Conservation (phyloP, 2,797 vertebrate genomes). For the Cuniculus paca region DNA sequence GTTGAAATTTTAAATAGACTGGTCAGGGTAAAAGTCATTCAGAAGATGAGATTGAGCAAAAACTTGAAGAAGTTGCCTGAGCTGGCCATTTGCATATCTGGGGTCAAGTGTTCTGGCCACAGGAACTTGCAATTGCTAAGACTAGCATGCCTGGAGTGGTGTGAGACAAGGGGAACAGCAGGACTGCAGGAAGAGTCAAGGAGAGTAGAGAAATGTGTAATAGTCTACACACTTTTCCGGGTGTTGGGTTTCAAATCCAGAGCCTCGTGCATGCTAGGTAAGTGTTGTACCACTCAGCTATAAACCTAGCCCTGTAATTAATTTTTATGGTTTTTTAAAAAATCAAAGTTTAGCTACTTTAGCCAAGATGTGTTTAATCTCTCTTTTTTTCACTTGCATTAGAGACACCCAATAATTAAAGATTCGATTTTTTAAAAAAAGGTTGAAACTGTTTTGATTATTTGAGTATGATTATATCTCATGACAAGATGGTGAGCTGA, state of each 20-base stretch:
- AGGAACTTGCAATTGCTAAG: not conserved
- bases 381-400: not conserved
- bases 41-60: not conserved
- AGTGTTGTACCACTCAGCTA: not conserved
- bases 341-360: not conserved
- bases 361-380: not conserved
- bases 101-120: not conserved
- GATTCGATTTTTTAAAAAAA: not conserved
- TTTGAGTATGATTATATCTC: not conserved
- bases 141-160: not conserved
- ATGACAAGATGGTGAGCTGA: not conserved
- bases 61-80: not conserved
- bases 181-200: not conserved
- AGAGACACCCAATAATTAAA: not conserved
- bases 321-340: conserved; percentile 7
- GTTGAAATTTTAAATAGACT: not conserved
- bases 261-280: not conserved
- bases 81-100: not conserved
- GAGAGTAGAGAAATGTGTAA: not conserved
- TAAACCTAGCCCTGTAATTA: not conserved
- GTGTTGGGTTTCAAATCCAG: not conserved
- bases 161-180: not conserved
- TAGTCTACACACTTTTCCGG: not conserved
- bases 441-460: not conserved
- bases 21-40: not conserved